Base-by-base conservation (phyloP, 1,140 invertebrate species). In the Tetramorium alpestre region DNA sequence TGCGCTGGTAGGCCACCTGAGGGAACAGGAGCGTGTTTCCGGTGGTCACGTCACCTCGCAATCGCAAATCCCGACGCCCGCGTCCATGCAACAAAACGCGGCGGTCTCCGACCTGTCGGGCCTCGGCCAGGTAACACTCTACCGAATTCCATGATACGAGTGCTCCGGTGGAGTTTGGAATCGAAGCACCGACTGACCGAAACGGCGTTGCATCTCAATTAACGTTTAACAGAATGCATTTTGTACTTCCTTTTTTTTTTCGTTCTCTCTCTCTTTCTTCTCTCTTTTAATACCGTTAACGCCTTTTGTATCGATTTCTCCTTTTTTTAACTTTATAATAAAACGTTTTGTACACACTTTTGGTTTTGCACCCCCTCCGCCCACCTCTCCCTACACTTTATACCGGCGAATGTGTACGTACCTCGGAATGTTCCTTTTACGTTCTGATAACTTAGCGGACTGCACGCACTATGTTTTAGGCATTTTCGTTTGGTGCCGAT, bases 1-100 rank as follows among this genome's bases (percentile, higher is more conserved):
- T 78, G 97, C 97, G 0, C 96, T 99, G 84, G 98, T 99, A 0
- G 95, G 97, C 6, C 97, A 98, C 91, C 96, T 99, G 56, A 98
- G 98, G 91, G 97, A 98, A 58, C 96, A 98, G 76, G 98, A 99
- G 93, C 96, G 97, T 77, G 93, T 96, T 73, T 91, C 92, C 28
- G 95, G 95, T n/a, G 88, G 91, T 7, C 94, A 94, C 28, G 65
- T 92, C 33, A 91, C 89, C 7, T 89, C 91, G 4, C 91, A 93
- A n/a, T 92, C 93, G 62, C 93, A 93, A 69, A 86, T 91, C 44
- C 85, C 93, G 51, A 89, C 89, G n/a, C 91, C 94, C 2, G 87
- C 92, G 3, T 93, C 93, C 85, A 92, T 94, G 67, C 91, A 93
- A 70, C 94, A 94, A 82, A 93, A 91, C 8, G 87, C 94, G 18